Conservation (phyloP, 2,797 vertebrate genomes). For the Malacoctenus gilli region DNA sequence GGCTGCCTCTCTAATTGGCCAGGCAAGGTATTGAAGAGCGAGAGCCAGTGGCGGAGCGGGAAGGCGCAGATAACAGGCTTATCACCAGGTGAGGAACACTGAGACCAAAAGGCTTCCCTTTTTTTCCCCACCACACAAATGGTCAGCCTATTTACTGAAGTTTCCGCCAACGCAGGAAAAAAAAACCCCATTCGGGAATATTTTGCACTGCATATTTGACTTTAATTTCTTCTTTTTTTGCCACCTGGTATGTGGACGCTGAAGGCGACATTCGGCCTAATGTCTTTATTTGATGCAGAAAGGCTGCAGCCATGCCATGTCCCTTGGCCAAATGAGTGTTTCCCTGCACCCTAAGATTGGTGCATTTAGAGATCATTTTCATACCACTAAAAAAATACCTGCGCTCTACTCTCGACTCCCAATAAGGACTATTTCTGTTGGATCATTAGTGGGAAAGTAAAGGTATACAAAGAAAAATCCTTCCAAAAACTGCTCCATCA, state of each 20-base stretch:
- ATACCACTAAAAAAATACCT: neutral
- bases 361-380: constrained; percentile 4
- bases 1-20: constrained; percentile 48
- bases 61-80: constrained; percentile 60
- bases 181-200: constrained; percentile 3
- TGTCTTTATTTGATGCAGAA: neutral
- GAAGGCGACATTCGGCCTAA: neutral
- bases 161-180: constrained; percentile 3
- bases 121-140: constrained; percentile 2
- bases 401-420: constrained; percentile 4
- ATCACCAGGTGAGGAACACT: constrained; percentile 53
- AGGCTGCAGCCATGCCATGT: constrained; percentile 8
- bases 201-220: neutral
- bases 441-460: neutral
- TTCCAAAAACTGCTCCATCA: neutral
- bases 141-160: constrained; percentile 20
- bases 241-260: too few species aligned
- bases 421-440: neutral
- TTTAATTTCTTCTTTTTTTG: constrained; percentile 1
- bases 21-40: constrained; percentile 36
- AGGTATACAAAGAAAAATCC: neutral
- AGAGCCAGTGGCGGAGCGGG: constrained; percentile 54
- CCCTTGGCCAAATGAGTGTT: constrained; percentile 9
- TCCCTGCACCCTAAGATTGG: constrained; percentile 27
- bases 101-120: constrained; percentile 16